These are phyloP conservation scores for Temnothorax longispinosus DNA, from an alignment of 1,140 invertebrate species.

Conservation along the genomic window DNA sequence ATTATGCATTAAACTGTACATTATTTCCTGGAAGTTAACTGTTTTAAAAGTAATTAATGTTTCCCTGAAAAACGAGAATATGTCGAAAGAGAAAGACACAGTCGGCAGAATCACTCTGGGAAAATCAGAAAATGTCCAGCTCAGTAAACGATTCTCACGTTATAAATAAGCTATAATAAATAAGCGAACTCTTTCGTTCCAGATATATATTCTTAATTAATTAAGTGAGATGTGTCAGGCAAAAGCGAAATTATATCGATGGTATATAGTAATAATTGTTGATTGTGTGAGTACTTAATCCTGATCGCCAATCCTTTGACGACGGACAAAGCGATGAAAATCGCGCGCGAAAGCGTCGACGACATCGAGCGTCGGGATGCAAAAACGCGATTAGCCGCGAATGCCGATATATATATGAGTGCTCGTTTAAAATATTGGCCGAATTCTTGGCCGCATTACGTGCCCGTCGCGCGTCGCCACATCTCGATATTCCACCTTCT, in stretches of 20 bases:
- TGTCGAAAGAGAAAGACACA: not conserved
- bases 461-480: not conserved
- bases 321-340: not conserved
- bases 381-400: constrained; percentile 33
- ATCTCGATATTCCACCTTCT: constrained; percentile 39
- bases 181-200: not conserved
- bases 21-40: not conserved
- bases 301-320: not conserved
- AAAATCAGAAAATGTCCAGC: not conserved
- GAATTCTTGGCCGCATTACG: constrained; percentile 10
- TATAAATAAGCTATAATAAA: not conserved
- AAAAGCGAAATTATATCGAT: not conserved
- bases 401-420: not conserved
- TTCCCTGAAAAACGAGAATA: not conserved
- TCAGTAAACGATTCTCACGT: not conserved
- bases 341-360: not conserved
- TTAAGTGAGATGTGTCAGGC: not conserved
- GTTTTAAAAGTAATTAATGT: not conserved
- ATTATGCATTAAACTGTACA: not conserved
- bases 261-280: constrained; percentile 48
- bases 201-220: not conserved
- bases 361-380: not conserved
- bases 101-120: not conserved
- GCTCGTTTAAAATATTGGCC: constrained; percentile 41
- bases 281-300: constrained; percentile 65